Percentiles rank a stretch among this genome's conserved stretches.
These are phyloP conservation scores for Neosilurus hyrtlii DNA, from an alignment of 2,797 vertebrate genomes.

Conservation along the genomic window DNA sequence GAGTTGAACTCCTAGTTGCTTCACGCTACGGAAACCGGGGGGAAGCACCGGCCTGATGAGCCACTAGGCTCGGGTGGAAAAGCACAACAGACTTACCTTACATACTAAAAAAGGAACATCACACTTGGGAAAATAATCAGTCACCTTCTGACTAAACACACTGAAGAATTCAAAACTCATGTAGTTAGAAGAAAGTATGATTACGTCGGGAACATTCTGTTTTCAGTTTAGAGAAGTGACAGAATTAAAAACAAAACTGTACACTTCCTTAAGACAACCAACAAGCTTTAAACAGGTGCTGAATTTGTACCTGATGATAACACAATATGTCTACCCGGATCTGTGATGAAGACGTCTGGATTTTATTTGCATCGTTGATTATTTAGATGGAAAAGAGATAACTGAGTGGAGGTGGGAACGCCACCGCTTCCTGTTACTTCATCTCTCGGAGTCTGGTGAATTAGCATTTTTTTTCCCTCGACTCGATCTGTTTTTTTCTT, in stretches of 20 bases:
- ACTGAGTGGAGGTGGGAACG: neutral
- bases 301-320: neutral
- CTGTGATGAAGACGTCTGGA: neutral
- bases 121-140: neutral
- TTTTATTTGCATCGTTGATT: constrained; percentile 11
- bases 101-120: neutral
- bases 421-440: constrained; percentile 13
- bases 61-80: too few relatives aligned
- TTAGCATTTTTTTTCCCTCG: neutral
- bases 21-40: too few relatives aligned
- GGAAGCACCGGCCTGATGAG: too few relatives aligned
- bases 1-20: too few relatives aligned
- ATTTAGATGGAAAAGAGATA: neutral
- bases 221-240: neutral
- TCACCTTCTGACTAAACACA: neutral
- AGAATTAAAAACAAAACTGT: neutral
- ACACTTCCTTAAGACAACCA: neutral
- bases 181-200: neutral
- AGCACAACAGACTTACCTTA: too few relatives aligned
- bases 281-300: neutral
- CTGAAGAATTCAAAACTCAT: neutral
- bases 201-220: neutral
- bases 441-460: neutral
- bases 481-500: neutral
- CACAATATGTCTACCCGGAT: neutral